phyloP scores from a whole-genome alignment of 2,888 invertebrate species.

The Ormia ochracea region DNA sequence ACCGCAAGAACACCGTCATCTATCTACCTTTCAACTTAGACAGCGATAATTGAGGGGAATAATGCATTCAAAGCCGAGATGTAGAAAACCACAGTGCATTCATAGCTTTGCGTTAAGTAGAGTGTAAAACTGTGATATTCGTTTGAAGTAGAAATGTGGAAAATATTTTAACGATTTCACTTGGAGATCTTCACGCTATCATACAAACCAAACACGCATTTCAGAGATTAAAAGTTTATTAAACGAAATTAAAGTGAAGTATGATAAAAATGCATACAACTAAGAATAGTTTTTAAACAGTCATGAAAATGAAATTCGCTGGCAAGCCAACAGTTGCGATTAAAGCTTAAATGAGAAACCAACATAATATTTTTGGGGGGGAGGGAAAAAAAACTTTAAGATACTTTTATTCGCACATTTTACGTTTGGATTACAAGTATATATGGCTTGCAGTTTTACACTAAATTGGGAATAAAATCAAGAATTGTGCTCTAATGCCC shows the following conservation, averaged over 20 bases:
- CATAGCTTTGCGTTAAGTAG: slow-evolving; percentile 45
- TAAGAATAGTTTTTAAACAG: background rate
- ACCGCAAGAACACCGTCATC: background rate
- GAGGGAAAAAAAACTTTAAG: no score
- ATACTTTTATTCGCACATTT: no score
- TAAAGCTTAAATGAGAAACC: no score
- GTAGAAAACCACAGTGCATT: slow-evolving; percentile 13
- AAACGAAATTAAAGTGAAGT: slow-evolving; percentile 7
- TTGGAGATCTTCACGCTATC: slow-evolving; percentile 1
- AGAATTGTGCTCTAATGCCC: no score
- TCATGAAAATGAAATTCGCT: background rate
- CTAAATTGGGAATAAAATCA: no score
- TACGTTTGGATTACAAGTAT: no score
- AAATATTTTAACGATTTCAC: slow-evolving; percentile 48
- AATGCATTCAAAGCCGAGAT: background rate
- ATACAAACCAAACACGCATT: background rate
- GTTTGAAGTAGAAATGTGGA: slow-evolving; percentile 34
- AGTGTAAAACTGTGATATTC: slow-evolving; percentile 54
- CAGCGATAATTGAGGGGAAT: slow-evolving; percentile 4
- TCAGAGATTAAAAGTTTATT: background rate
- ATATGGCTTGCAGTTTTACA: no score
- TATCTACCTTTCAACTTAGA: background rate
- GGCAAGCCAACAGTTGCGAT: no score
- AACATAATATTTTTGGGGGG: no score
- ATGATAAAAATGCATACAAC: background rate